Evolutionary conservation across 2,888 invertebrate species (phyloP), one percentile per base, ranked within the genome.

Genomic region (Gymnocheta viridis): DNA sequence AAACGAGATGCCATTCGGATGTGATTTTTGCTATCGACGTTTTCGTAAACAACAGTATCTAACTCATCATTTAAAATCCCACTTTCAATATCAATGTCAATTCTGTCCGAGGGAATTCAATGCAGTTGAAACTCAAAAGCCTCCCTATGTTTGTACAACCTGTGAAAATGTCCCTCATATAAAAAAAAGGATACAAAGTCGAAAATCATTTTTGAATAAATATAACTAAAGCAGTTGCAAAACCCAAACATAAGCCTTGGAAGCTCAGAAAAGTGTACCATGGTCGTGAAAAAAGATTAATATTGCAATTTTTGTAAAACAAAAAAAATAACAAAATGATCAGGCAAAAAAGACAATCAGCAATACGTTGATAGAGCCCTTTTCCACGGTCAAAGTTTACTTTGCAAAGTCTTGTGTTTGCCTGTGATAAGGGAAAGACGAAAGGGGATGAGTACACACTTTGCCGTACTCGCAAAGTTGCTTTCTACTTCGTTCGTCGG

Each of bases 1-100:
- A 0, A 93, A 93, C 0, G 93, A 94, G 79, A 90, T 93, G 4
- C 94, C 94, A 0, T 93, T 92, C 86, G 93, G 82, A 24, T 89
- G 89, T 70, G 87, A 86, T 44, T 87, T 88, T 60, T 89, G 89
- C 38, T 82, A 84, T 17, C 87, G 88, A 82, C 87, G 87, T 17
- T 89, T 88, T 85, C 87, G 87, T 19, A 76, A 87, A 49, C 85
- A 87, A 3, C 88, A 88, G 27, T 88, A 88, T 76, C 79, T 89
- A n/a, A 88, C 86, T 5, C 88, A 88, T 77, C 89, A 89, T 70
- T 72, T 88, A 10, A 88, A 87, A 47, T 67, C 86, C 56, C 88
- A 88, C 74, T 85, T 86, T 47, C 87, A 87, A 38, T 88, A 88
- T 76, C 86, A 86, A 24, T 88, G 89, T 51, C 87, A 89, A 49